A percentile compares a stretch with the other conserved stretches of the same genome.
Conservation (phyloP, 2,797 vertebrate species). For the Rousettus madagascariensis region DNA sequence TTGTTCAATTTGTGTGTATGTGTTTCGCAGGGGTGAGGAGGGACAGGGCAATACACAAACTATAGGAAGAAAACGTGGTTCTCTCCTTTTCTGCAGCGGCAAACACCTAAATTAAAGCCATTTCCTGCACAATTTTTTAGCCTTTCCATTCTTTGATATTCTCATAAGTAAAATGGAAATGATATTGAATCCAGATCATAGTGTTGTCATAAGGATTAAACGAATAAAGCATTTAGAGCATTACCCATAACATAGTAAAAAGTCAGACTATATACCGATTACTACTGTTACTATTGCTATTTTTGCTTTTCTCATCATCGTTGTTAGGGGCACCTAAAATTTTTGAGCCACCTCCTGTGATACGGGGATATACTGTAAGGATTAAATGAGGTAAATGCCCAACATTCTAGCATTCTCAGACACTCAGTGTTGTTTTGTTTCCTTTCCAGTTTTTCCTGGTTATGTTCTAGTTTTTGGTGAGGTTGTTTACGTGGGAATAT, state of each 20-base stretch:
- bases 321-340: neutral
- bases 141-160: neutral
- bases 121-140: neutral
- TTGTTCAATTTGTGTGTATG: neutral
- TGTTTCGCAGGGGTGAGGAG: neutral
- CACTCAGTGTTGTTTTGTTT: neutral
- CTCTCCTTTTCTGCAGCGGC: neutral
- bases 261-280: neutral
- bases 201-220: neutral
- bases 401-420: neutral
- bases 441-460: neutral
- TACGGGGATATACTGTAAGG: fast-evolving
- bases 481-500: neutral
- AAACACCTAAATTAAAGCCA: neutral
- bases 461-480: neutral
- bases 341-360: fast-evolving
- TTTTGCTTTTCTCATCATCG: neutral
- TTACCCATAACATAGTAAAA: neutral
- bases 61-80: neutral
- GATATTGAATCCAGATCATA: neutral
- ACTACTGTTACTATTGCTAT: neutral
- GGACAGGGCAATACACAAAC: neutral
- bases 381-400: neutral
- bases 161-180: neutral
- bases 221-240: neutral